Conservation (phyloP, 2,797 vertebrate species). For the Acanthis flammea region DNA sequence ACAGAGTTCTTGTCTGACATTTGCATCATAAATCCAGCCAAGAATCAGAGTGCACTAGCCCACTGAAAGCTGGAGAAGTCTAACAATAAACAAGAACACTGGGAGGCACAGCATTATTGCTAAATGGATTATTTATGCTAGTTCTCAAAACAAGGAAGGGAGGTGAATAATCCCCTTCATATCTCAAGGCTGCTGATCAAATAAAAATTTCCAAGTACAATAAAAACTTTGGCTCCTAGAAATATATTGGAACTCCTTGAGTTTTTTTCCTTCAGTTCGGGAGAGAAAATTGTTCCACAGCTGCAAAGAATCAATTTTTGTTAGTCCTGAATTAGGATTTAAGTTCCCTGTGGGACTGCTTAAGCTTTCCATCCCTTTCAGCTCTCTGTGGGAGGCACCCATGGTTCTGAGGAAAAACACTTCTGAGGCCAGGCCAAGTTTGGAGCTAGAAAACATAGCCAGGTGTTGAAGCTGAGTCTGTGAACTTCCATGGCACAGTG, state of each 20-base stretch:
- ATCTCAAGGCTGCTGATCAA: conserved; percentile 72
- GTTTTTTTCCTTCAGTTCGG: conserved; percentile 43
- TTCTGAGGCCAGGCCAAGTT: conserved; percentile 2
- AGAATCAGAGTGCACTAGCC: conserved; percentile 53
- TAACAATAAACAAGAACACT: conserved; percentile 71
- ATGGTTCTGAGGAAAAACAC: conserved; percentile 21
- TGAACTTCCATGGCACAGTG: conserved; percentile 2
- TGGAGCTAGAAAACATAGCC: not conserved
- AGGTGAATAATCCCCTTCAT: conserved; percentile 69
- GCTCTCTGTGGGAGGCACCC: conserved; percentile 51
- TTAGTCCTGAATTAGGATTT: conserved; percentile 61
- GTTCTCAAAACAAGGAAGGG: conserved; percentile 62
- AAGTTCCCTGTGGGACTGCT: conserved; percentile 36
- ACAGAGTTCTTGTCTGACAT: conserved; percentile 62
- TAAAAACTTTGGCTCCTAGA: conserved; percentile 59
- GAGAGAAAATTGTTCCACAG: conserved; percentile 4
- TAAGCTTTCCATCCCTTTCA: conserved; percentile 29
- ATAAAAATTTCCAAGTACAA: conserved; percentile 74
- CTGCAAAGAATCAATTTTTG: conserved; percentile 55
- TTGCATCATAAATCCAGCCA: conserved; percentile 71
- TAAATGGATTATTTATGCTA: conserved; percentile 79
- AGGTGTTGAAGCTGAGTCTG: conserved; percentile 33
- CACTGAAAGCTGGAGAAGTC: conserved; percentile 62
- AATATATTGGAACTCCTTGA: not conserved
- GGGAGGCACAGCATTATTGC: conserved; percentile 71